These are phyloP conservation scores for Mus minutoides DNA, from an alignment of 2,797 vertebrate species.

Conservation along the genomic window DNA sequence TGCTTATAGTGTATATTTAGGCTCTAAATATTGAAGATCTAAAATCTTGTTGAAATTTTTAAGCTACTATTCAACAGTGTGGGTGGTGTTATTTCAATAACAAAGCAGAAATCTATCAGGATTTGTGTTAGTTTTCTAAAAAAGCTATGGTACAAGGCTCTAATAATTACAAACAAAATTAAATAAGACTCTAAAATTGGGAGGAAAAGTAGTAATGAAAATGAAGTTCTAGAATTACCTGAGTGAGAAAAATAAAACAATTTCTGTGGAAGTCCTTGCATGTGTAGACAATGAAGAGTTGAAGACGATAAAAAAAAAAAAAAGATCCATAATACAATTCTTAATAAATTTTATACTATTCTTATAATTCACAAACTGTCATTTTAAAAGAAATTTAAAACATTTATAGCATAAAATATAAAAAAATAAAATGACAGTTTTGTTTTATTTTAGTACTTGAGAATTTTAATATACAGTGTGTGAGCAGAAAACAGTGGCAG, in stretches of 20 bases:
- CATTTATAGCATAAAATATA: neutral
- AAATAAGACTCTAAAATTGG: neutral
- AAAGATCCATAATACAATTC: neutral
- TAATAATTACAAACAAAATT: constrained; percentile 6
- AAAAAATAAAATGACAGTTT: neutral
- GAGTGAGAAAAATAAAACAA: neutral
- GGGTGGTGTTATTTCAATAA: neutral
- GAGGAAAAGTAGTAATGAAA: neutral
- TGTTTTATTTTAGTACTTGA: neutral
- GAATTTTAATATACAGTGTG: neutral
- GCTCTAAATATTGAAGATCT: neutral
- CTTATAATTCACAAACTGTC: neutral
- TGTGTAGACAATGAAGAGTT: neutral
- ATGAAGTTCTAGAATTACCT: neutral
- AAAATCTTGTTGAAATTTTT: neutral
- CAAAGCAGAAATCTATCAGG: neutral
- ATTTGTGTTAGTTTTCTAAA: neutral
- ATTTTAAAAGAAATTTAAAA: neutral
- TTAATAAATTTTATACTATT: neutral
- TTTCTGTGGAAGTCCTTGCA: neutral
- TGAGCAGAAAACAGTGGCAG: neutral
- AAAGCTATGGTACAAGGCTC: neutral
- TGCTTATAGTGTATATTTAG: neutral
- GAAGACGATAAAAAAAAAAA: neutral
- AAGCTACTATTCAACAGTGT: neutral